These are phyloP conservation scores for Sphenopsis melanotis DNA, from an alignment of 2,797 vertebrate species.

Conservation along the genomic window DNA sequence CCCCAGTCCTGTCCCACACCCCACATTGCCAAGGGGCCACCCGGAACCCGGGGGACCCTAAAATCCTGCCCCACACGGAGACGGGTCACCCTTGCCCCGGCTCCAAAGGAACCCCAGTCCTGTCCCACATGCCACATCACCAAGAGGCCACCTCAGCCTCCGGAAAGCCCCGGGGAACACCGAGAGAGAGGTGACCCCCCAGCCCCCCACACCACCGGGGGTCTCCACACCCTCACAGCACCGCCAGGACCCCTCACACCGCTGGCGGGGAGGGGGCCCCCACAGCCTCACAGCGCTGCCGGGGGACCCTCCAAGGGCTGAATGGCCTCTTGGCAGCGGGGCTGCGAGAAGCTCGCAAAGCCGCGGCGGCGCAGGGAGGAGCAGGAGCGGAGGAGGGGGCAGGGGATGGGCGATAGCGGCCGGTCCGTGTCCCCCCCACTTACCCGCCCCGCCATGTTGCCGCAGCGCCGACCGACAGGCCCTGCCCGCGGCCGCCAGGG, in stretches of 20 bases:
- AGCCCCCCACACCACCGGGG: not conserved
- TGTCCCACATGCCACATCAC: not conserved
- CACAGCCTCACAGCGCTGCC: not conserved
- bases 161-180: not conserved
- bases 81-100: not conserved
- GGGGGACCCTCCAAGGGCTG: not conserved
- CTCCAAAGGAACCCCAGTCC: not conserved
- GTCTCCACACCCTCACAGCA: not conserved
- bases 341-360: not conserved
- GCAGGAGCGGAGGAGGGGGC: not conserved
- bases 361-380: not conserved
- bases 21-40: not conserved
- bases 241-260: not conserved
- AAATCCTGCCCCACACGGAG: not conserved
- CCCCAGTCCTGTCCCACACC: not conserved
- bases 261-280: not conserved
- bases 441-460: constrained; percentile 48
- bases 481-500: not conserved
- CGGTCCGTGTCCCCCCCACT: not conserved
- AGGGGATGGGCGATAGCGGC: not conserved
- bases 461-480: not conserved
- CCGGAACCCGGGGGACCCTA: not conserved
- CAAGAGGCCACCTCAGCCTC: not conserved
- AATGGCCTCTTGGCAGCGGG: not conserved
- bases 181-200: not conserved